phyloP scores from a whole-genome alignment of 2,113 vertebrate genomes.

The Rhineura floridana region DNA sequence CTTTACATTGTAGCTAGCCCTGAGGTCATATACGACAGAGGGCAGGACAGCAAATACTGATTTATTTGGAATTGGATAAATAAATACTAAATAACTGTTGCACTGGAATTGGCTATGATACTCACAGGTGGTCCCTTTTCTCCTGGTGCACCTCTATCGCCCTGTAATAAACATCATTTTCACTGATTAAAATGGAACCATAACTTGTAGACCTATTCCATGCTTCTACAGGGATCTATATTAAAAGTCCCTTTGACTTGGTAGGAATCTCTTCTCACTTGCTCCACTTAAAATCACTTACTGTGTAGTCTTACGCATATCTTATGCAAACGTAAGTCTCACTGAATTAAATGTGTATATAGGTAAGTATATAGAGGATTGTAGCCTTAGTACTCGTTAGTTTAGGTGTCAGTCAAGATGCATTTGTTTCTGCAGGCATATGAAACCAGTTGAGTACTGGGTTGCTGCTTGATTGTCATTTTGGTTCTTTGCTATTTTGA shows the following conservation, averaged over 20 bases:
- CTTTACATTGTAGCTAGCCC: too few species aligned
- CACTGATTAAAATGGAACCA: background rate
- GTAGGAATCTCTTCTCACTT: background rate
- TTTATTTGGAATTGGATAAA: too few species aligned
- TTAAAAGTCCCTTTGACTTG: background rate
- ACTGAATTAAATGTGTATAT: background rate
- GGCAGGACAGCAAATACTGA: too few species aligned
- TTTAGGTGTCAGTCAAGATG: background rate
- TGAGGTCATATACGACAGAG: too few species aligned
- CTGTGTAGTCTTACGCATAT: background rate
- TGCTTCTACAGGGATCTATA: background rate
- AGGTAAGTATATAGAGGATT: background rate
- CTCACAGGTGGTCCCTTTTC: slow-evolving; percentile 93
- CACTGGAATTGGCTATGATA: slow-evolving; percentile 38
- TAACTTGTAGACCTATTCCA: background rate
- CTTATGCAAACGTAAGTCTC: background rate
- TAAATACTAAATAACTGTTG: too few species aligned
- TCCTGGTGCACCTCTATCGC: slow-evolving; percentile 91
- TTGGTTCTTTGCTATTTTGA: too few species aligned
- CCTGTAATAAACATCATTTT: slow-evolving; percentile 80
- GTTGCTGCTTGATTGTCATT: too few species aligned
- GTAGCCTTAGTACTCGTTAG: background rate
- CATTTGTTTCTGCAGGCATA: too few species aligned
- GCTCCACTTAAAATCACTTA: background rate
- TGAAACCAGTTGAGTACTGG: too few species aligned